Base-by-base conservation (phyloP, 2,113 vertebrate genomes). In the Psephotus haematonotus region DNA sequence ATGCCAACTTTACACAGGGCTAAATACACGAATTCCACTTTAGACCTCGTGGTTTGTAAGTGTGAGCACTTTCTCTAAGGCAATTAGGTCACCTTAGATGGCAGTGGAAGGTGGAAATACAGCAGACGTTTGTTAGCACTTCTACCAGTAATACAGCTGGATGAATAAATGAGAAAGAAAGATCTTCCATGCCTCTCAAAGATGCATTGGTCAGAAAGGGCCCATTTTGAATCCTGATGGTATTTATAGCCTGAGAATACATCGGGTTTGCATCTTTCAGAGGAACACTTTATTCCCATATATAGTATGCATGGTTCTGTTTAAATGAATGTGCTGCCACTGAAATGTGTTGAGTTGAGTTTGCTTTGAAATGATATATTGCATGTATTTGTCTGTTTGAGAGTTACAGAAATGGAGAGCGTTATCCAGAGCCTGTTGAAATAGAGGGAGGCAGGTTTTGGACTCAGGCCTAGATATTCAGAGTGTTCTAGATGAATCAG, bases 281-380 rank as follows among this genome's bases (percentile, higher is more conserved):
- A 94, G 90, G 80, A 95, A 57, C 92, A 35, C 70, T 96, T 96
- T 79, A 92, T 96, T 96, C 70, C 96, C 95, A 94, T 96, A 91
- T 95, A 96, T 95, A 97, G 96, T 95, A 94, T 92, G 19, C 70
- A 5, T 67, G 69, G 70, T 59, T 93, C 72, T 91, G 91, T 59
- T 91, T 93, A 93, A 96, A 96, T 85, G 86, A 95, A 92, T 95
- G 88, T 91, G 76, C 94, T 95, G 92, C 78, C 70, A n/a, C 92
- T 94, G 96, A 96, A 94, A 94, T 64, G 94, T 86, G 93, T 96
- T 93, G 86, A 78, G 82, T 75, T 89, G 82, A 82, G 33, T 96
- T 94, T 85, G 92, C 92, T 95, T 94, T 93, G 83, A 72, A 86
- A 89, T 96, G 93, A 96, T 95, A 6, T 53, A 94, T 53, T 82